Evolutionary conservation across 2,113 vertebrate genomes (phyloP).

Genomic region (Mionectes macconnelli): DNA sequence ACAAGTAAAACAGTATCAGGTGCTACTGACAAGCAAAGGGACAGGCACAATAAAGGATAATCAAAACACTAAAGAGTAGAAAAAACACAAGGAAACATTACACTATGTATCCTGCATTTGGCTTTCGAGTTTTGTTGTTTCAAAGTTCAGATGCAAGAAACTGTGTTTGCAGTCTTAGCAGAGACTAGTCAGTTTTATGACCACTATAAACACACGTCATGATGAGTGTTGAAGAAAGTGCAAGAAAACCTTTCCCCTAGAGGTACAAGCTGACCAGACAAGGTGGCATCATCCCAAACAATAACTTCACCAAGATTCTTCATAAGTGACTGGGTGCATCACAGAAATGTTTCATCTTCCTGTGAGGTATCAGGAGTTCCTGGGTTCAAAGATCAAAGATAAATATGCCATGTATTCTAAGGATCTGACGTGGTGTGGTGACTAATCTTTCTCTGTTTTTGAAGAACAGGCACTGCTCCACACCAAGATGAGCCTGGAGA

Average conservation of each 20-base stretch:
- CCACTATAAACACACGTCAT: not conserved
- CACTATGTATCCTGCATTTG: not conserved
- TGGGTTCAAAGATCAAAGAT: not conserved
- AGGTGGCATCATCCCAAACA: not conserved
- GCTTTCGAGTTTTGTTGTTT: not conserved
- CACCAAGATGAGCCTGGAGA: not conserved
- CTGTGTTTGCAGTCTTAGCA: not conserved
- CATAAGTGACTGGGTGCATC: not conserved
- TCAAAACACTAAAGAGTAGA: not conserved
- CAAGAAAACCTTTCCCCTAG: slow-evolving; percentile 1
- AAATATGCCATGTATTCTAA: not conserved
- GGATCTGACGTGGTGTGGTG: not conserved
- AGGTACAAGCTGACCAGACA: not conserved
- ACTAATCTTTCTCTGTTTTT: not conserved
- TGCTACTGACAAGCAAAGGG: not conserved
- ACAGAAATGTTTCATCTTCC: not conserved
- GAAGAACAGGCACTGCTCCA: not conserved
- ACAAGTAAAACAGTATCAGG: not conserved
- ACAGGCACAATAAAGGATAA: not conserved
- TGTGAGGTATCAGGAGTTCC: not conserved
- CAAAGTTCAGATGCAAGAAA: not conserved
- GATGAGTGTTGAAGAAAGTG: not conserved
- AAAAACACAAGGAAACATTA: not conserved
- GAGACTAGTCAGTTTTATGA: not conserved
- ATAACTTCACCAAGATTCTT: not conserved